Evolutionary conservation across 2,888 invertebrate species (phyloP).

Genomic region (Latrodectus elegans): DNA sequence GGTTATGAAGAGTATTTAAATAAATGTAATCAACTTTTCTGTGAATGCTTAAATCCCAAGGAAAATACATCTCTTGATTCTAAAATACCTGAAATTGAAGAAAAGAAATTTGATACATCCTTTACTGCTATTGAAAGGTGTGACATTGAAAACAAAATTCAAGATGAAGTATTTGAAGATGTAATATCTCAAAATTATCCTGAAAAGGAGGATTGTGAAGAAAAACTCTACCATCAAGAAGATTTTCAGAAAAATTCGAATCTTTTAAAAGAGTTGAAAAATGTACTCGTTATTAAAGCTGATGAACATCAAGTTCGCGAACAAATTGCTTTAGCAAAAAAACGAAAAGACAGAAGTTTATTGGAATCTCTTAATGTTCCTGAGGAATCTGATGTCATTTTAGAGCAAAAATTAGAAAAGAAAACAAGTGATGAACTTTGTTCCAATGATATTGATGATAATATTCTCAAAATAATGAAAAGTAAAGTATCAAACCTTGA

Average conservation of each 20-base stretch:
- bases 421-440: not conserved
- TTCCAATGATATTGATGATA: not conserved
- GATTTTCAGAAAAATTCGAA: constrained; percentile 16
- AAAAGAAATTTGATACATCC: not conserved
- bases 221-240: not conserved
- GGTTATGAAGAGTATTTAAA: constrained; percentile 10
- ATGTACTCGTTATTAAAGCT: constrained; percentile 57
- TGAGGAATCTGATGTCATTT: not conserved
- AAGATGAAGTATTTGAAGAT: constrained; percentile 66
- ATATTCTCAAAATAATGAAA: not conserved
- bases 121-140: constrained; percentile 22
- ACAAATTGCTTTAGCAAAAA: constrained; percentile 42
- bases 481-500: not conserved
- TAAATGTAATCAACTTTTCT: constrained; percentile 9
- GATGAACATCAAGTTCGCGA: constrained; percentile 59
- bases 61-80: not conserved
- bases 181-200: not conserved
- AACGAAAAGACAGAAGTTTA: not conserved
- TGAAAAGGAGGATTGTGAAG: not conserved
- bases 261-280: constrained; percentile 58
- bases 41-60: constrained; percentile 15
- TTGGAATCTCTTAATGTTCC: not conserved
- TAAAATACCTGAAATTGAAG: not conserved
- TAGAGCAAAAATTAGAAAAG: not conserved
- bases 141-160: constrained; percentile 45